Conservation (phyloP, 2,888 invertebrate species). For the Sicus ferrugineus region DNA sequence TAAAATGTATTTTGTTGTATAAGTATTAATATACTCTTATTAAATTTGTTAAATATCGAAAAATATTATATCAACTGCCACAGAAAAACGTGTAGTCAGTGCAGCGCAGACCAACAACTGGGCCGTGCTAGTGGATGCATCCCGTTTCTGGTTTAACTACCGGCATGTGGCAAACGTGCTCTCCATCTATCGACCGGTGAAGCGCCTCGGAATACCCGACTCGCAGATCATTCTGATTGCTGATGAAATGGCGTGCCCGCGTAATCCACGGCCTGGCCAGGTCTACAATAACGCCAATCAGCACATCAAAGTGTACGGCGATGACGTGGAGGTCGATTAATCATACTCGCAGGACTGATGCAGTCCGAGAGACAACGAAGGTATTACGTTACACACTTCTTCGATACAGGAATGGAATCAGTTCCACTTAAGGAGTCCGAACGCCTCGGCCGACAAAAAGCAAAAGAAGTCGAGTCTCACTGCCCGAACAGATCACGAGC, state of each 20-base stretch:
- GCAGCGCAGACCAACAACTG: constrained; percentile 93
- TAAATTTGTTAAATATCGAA: too few species aligned
- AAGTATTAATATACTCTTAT: too few species aligned
- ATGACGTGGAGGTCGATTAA: constrained; percentile 99
- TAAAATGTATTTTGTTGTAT: too few species aligned
- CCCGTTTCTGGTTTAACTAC: constrained; percentile 99
- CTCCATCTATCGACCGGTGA: constrained; percentile 97
- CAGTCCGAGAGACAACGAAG: too few species aligned
- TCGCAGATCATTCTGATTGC: constrained; percentile 99
- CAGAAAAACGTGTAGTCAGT: constrained; percentile 57
- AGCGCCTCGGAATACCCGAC: constrained; percentile 97
- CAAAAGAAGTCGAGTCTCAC: too few species aligned
- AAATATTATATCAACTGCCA: constrained; percentile 55
- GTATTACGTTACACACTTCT: too few species aligned
- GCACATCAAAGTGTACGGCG: constrained; percentile 98
- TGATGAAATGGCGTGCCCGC: constrained; percentile 98
- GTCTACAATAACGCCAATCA: constrained; percentile 98
- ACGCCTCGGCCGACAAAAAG: too few species aligned
- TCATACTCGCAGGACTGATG: too few species aligned
- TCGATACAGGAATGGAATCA: too few species aligned
- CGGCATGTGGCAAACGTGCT: constrained; percentile 98
- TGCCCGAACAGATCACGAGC: too few species aligned
- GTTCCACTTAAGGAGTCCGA: too few species aligned
- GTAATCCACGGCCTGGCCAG: constrained; percentile 96
- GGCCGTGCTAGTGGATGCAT: constrained; percentile 99